These are phyloP conservation scores for Sitodiplosis mosellana DNA, from an alignment of 1,140 invertebrate genomes.

Conservation along the genomic window DNA sequence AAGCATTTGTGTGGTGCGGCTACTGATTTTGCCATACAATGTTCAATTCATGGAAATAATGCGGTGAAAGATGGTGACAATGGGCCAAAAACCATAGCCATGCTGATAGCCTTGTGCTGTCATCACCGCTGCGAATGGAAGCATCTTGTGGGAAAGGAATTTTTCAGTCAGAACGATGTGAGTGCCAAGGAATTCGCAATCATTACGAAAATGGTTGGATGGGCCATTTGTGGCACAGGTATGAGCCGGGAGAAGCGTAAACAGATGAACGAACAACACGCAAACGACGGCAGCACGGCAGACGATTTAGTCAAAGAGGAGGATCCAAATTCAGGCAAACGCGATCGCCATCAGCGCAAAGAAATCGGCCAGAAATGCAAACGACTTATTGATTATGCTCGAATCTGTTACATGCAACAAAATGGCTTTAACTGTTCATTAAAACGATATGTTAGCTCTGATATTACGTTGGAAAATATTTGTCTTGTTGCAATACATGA, in stretches of 20 bases:
- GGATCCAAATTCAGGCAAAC: conserved; percentile 6
- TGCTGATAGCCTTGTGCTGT: conserved; percentile 68
- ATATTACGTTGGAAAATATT: conserved; percentile 58
- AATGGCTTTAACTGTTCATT: conserved; percentile 38
- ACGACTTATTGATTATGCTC: conserved; percentile 52
- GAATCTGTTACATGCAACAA: conserved; percentile 39
- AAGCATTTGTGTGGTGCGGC: conserved; percentile 78
- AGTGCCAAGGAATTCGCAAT: conserved; percentile 46
- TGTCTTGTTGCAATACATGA: conserved; percentile 37
- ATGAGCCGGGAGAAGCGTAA: conserved; percentile 26
- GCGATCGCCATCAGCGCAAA: conserved; percentile 31
- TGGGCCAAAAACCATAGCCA: conserved; percentile 30
- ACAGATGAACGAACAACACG: conserved; percentile 19
- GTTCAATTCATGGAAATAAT: conserved; percentile 29
- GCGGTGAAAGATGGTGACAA: conserved; percentile 12
- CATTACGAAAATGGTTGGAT: conserved; percentile 59
- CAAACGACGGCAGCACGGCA: conserved; percentile 11
- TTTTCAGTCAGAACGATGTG: conserved; percentile 34
- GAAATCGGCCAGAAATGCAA: conserved; percentile 52
- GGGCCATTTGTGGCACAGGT: conserved; percentile 61
- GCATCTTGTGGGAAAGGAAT: conserved; percentile 46
- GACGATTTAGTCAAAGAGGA: conserved; percentile 9
- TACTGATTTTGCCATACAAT: conserved; percentile 55
- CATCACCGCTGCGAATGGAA: conserved; percentile 63
- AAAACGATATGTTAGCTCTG: conserved; percentile 39